A percentile compares a stretch with the other conserved stretches of the same genome.
Conservation (phyloP, 2,888 invertebrate species). For the Axea sp. region DNA sequence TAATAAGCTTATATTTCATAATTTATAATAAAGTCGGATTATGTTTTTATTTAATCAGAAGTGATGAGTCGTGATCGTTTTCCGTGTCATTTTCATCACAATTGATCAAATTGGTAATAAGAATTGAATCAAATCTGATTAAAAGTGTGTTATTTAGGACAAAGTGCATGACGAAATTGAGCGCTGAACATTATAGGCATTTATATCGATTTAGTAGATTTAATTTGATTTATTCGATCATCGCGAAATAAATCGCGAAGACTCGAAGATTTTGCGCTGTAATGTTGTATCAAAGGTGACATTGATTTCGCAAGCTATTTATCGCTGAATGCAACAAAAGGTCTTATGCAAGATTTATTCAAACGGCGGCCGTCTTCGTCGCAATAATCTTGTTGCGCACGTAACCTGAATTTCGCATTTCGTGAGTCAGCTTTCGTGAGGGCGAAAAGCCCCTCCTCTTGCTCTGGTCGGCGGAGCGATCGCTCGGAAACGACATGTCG, state of each 20-base stretch:
- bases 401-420: constrained; percentile 64
- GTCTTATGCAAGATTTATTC: constrained; percentile 56
- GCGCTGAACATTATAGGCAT: no score
- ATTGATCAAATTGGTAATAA: no score
- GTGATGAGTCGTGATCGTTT: no score
- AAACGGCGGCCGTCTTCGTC: constrained; percentile 47
- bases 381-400: constrained; percentile 35
- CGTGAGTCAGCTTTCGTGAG: constrained; percentile 62
- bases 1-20: no score
- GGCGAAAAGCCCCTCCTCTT: constrained; percentile 42
- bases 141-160: no score
- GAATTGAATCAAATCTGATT: no score
- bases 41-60: no score
- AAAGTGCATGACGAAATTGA: no score
- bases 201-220: no score
- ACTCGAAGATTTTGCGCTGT: constrained; percentile 15
- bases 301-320: constrained; percentile 56
- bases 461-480: constrained; percentile 55
- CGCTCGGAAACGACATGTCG: constrained; percentile 63
- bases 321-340: constrained; percentile 57
- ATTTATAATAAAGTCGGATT: no score
- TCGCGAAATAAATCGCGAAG: constrained; percentile 12
- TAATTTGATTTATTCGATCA: no score
- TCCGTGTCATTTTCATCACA: no score
- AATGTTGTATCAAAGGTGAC: constrained; percentile 31